Base-by-base conservation (phyloP, 2,888 invertebrate genomes). In the Andrena camellia region DNA sequence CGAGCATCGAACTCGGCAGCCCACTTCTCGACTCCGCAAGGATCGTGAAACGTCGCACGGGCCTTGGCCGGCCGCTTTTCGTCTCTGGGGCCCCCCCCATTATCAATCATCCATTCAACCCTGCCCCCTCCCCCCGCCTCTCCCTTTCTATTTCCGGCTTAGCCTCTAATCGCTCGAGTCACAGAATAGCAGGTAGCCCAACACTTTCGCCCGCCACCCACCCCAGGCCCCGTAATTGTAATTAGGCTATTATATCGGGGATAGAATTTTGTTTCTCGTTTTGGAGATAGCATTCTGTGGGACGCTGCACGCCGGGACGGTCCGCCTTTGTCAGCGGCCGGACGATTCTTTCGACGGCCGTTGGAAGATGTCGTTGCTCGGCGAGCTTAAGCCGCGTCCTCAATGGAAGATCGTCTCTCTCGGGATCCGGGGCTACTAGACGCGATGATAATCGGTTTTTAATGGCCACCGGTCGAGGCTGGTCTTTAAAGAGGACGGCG, bases 71-170 rank as follows among this genome's bases (percentile, higher is more conserved):
- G 57, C 57, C 57, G 23, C 33, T 35, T 60, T 59, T 35, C 60
- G 62, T 62, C 42, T 57, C 42, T 3, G 1, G n/a, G 59, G 31
- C 13, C 42, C 17, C 42, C 42, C 54, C 72, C 59, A 78, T 83
- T 83, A 84, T 84, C 83, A 84, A 84, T 84, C 84, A 84, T 83
- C 84, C 78, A 84, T 84, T 84, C 84, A 83, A 62, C 63, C 74
- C 4, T 42, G 42, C 1, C 17, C 17, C 17, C 42, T 4, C 13
- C 13, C 29, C n/a, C n/a, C n/a, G n/a, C n/a, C 2, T 42, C 42
- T 42, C 70, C 73, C 69, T 23, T 67, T 74, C 84, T 79, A 83
- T 84, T 84, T 84, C 84, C 84, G 84, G 84, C 83, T 84, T 84
- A 84, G 50, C 67, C 57, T 62, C 63, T 73, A 83, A 83, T 84